Percentiles rank a stretch among this genome's conserved stretches.
These are phyloP conservation scores for Drosophila anceps DNA, from an alignment of 2,888 invertebrate genomes.

Conservation along the genomic window DNA sequence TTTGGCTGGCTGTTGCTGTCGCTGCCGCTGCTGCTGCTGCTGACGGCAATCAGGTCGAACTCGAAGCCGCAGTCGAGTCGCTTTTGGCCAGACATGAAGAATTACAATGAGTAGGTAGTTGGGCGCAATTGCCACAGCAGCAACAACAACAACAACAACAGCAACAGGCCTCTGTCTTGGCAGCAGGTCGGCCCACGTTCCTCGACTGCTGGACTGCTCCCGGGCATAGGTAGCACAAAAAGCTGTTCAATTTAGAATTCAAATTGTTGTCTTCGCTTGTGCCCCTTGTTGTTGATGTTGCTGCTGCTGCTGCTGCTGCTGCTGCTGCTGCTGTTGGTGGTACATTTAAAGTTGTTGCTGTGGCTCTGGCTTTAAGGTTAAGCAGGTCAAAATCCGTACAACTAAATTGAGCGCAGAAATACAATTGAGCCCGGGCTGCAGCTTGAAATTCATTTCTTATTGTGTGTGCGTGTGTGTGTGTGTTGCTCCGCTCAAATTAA, in stretches of 20 bases:
- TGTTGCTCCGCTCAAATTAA: constrained; percentile 69
- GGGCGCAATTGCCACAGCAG: constrained; percentile 77
- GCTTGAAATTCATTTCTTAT: constrained; percentile 58
- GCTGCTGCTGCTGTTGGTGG: constrained; percentile 42
- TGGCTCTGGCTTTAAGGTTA: constrained; percentile 78
- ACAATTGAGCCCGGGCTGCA: constrained; percentile 68
- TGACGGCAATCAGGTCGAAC: constrained; percentile 79
- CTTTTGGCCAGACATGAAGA: constrained; percentile 79
- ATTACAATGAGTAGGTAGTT: constrained; percentile 81
- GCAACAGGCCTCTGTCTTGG: constrained; percentile 56
- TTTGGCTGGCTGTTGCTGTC: constrained; percentile 44
- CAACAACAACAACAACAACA: constrained; percentile 43
- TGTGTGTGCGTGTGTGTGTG: constrained; percentile 33
- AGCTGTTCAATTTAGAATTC: constrained; percentile 83
- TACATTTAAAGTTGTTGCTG: constrained; percentile 47
- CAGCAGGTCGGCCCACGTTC: constrained; percentile 81
- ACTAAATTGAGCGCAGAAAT: constrained; percentile 84
- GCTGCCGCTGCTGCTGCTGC: constrained; percentile 39
- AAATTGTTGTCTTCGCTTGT: constrained; percentile 81
- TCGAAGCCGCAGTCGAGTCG: constrained; percentile 54
- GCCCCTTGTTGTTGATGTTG: constrained; percentile 35
- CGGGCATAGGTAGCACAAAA: constrained; percentile 82
- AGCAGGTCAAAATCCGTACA: constrained; percentile 84
- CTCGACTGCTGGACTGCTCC: constrained; percentile 59
- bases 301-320: constrained; percentile 24